Evolutionary conservation across 2,797 vertebrate species (phyloP), one percentile per base, ranked within the genome.

Genomic region (Poecilia wingei): DNA sequence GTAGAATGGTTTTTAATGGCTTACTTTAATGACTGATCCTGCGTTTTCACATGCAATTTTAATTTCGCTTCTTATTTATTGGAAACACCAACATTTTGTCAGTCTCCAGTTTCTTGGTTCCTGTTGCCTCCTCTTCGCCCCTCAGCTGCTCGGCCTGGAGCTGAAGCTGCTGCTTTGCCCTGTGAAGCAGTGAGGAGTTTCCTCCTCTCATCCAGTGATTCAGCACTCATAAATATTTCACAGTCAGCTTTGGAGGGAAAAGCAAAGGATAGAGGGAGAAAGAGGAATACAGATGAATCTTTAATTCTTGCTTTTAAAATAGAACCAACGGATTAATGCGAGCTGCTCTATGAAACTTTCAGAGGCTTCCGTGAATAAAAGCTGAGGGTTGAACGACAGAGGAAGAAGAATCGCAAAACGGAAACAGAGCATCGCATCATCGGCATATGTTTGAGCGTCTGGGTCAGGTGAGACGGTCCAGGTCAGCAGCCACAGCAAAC

Each of bases 151-250:
- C n/a, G 28, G 57, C 57, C 57, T 31, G 16, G 22, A 25, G 12
- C 18, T 31, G 72, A 75, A 31, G 73, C 53, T 36, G 66, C 47
- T 39, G 25, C 74, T 73, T 55, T 71, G 20, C 64, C 55, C 57
- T 72, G 66, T 75, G 82, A 75, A 66, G 82, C 83, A 68, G 66
- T 7, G 41, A 81, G 76, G 76, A 78, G 64, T 53, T 80, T 80
- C 79, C 80, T 78, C 77, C 75, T 75, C 73, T 77, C 85, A 80
- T 88, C 79, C 87, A 85, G 91, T 94, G 93, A 95, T 89, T 95
- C 93, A 94, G 91, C 92, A 91, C 78, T 85, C 88, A 89, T 94
- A 61, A 89, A 95, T 94, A 92, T 94, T 95, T 95, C 90, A 94
- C 84, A 53, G 53, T 69, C 74, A 47, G 72, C 79, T 51, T 79